Evolutionary conservation across 2,888 invertebrate genomes (phyloP), one percentile per base, ranked within the genome.

Genomic region (Lomographa bimaculata): DNA sequence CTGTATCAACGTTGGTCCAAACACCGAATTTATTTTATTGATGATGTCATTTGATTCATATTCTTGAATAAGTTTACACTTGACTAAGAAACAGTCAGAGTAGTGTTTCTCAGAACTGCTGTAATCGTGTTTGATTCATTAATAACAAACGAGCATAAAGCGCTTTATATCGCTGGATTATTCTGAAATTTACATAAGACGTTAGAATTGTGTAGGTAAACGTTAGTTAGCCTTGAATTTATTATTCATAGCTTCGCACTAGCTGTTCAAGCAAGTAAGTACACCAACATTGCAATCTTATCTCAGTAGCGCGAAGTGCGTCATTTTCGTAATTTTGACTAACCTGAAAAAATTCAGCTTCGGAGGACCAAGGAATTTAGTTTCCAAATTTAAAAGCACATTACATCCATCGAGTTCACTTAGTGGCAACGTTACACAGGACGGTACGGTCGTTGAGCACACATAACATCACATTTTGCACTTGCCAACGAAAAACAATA

Each of bases 391-490:
- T 72, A 79, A 69, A 75, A 76, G 60, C 83, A 85, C 84, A 71
- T 79, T 79, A 75, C 60, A 79, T 78, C 75, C 79, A 79, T 73
- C 64, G 60, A 84, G 82, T 83, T 84, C 85, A 85, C 84, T 79
- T 72, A 65, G 65, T 61, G 57, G 68, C 64, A 79, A 83, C 71
- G 83, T 84, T 79, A 78, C 85, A 85, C 83, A 75, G 76, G 73
- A 70, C 72, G 71, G 75, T 62, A 74, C 76, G 79, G 73, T 81
- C 59, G 71, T 69, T 76, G 71, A 75, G 55, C 86, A 86, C 79
- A 80, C 80, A 84, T 69, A 80, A 81, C 78, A 81, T 87, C 87
- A 89, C 87, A 86, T 86, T 85, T 86, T 82, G 81, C 86, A 86
- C 86, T 80, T 69, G 68, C 64, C 64, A 65, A 72, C 68, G 65